Evolutionary conservation across 2,888 invertebrate species (phyloP).

Genomic region (Gisinianus flammeolus): DNA sequence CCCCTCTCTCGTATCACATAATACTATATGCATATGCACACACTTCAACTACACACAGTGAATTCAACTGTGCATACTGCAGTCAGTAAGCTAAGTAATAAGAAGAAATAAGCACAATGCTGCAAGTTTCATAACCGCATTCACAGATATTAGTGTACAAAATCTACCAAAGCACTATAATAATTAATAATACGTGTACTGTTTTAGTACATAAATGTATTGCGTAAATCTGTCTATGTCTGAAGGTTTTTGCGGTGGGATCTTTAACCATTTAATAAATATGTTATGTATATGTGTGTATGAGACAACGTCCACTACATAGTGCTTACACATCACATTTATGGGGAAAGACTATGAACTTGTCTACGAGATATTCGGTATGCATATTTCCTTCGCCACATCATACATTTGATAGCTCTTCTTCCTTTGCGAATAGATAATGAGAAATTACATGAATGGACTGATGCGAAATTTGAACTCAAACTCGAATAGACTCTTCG

Average conservation of each 20-base stretch:
- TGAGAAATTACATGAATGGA: conserved; percentile 5
- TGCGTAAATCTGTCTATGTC: conserved; percentile 21
- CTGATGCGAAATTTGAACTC: conserved; percentile 6
- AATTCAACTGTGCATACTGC: too few species aligned
- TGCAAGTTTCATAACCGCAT: background rate
- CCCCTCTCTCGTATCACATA: background rate
- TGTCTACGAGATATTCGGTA: background rate
- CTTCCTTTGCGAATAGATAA: conserved; percentile 27
- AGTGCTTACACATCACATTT: background rate
- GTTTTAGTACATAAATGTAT: background rate
- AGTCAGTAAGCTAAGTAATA: too few species aligned
- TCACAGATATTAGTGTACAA: background rate
- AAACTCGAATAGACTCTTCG: too few species aligned
- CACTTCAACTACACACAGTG: too few species aligned
- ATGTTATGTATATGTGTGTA: background rate
- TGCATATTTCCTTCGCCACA: background rate
- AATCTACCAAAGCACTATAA: background rate
- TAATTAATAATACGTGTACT: background rate
- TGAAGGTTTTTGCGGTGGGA: conserved; percentile 30
- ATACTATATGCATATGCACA: too few species aligned
- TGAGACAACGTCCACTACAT: conserved; percentile 1
- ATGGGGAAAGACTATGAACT: background rate
- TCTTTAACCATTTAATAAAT: conserved; percentile 11
- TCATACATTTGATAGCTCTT: conserved; percentile 4
- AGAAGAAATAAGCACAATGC: conserved; percentile 1